phyloP scores from a whole-genome alignment of 2,113 vertebrate genomes.

The Anolis carolinensis region DNA sequence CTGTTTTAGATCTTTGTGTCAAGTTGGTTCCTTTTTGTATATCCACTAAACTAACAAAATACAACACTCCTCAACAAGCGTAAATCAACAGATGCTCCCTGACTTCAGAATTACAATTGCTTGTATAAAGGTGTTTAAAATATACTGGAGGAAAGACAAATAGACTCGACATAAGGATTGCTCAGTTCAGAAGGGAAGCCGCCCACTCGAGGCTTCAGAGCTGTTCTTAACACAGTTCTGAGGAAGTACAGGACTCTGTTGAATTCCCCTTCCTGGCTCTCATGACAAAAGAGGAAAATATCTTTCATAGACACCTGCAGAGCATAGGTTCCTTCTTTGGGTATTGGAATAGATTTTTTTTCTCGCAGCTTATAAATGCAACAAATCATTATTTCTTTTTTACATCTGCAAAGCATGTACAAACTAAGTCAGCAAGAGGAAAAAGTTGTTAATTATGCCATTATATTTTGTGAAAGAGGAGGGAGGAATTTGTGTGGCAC shows the following conservation, averaged over 20 bases:
- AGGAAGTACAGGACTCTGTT: slow-evolving; percentile 64
- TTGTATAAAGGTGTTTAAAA: slow-evolving; percentile 5
- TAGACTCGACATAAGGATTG: background rate
- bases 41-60: background rate
- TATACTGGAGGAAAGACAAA: background rate
- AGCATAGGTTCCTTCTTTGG: slow-evolving; percentile 63
- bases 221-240: slow-evolving; percentile 51
- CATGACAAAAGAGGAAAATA: slow-evolving; percentile 71
- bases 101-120: background rate
- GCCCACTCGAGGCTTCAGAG: background rate
- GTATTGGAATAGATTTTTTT: slow-evolving; percentile 60
- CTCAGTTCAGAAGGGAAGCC: fast-evolving
- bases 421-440: slow-evolving; percentile 19
- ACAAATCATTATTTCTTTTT: slow-evolving; percentile 56
- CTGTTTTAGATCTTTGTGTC: background rate
- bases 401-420: slow-evolving; percentile 27
- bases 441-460: slow-evolving; percentile 8
- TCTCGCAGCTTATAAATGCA: slow-evolving; percentile 34
- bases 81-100: background rate
- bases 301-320: slow-evolving; percentile 70
- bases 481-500: background rate
- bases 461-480: slow-evolving; percentile 13
- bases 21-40: background rate
- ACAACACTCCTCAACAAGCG: background rate
- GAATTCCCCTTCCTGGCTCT: slow-evolving; percentile 72